Conservation (phyloP, 1,140 invertebrate species). For the Drosophila equinoxialis region DNA sequence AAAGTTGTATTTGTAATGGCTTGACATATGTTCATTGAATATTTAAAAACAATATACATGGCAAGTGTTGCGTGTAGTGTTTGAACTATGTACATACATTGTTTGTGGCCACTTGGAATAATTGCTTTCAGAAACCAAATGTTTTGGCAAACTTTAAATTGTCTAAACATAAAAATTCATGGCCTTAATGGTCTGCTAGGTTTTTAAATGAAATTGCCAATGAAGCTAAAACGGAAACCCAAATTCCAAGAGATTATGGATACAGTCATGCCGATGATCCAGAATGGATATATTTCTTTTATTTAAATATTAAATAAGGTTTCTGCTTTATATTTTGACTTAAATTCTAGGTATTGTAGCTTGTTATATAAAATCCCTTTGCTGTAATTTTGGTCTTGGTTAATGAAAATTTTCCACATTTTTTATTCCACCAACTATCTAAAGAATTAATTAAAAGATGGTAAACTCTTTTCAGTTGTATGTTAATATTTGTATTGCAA, state of each 20-base stretch:
- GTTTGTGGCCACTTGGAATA: slow-evolving; percentile 5
- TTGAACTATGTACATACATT: slow-evolving; percentile 3
- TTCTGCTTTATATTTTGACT: too few relatives aligned
- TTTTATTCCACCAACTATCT: too few relatives aligned
- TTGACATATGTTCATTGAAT: slow-evolving; percentile 1
- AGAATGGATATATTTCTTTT: too few relatives aligned
- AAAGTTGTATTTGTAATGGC: background rate
- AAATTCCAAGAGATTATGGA: too few relatives aligned
- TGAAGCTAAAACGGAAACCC: background rate
- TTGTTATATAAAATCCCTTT: too few relatives aligned
- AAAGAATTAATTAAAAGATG: background rate
- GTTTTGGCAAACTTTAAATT: background rate
- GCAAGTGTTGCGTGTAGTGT: background rate
- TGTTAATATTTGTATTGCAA: slow-evolving; percentile 4
- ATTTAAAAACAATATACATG: slow-evolving; percentile 1
- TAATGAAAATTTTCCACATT: too few relatives aligned
- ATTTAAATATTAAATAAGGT: too few relatives aligned
- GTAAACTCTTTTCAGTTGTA: background rate
- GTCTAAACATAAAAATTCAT: slow-evolving; percentile 1
- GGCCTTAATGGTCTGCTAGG: background rate
- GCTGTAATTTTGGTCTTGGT: too few relatives aligned
- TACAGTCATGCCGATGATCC: too few relatives aligned
- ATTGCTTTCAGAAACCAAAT: background rate
- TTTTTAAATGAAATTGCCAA: background rate
- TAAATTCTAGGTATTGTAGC: too few relatives aligned